Percentiles rank a stretch among this genome's conserved stretches.
phyloP scores from a whole-genome alignment of 2,113 vertebrate genomes.

The Boulengeromyrus knoepffleri region DNA sequence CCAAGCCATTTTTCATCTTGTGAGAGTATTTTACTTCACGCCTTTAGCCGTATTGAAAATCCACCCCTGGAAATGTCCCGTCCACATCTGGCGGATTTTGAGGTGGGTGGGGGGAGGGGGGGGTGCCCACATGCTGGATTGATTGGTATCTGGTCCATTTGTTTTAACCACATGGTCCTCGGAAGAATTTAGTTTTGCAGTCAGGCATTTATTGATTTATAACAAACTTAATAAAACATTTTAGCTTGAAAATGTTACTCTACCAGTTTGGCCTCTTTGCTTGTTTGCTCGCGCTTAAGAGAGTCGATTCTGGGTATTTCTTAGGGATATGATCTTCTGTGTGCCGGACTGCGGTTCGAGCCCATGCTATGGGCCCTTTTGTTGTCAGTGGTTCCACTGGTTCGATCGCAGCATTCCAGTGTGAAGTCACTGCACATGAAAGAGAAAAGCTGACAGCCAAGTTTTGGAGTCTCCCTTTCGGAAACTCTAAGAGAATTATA shows the following conservation, averaged over 20 bases:
- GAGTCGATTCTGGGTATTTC: neutral
- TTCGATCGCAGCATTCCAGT: neutral
- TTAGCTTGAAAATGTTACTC: neutral
- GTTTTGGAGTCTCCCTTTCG: neutral
- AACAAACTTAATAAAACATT: neutral
- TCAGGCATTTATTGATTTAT: neutral
- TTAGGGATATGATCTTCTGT: neutral
- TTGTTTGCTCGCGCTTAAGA: neutral
- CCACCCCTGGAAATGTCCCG: neutral
- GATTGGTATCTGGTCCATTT: neutral
- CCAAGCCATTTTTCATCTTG: neutral
- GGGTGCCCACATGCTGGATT: neutral
- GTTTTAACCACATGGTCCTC: neutral
- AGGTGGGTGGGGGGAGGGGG: too few species aligned
- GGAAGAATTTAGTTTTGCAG: neutral
- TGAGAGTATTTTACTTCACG: neutral
- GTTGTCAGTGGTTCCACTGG: neutral
- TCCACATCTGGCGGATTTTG: neutral
- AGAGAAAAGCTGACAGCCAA: neutral
- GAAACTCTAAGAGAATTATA: neutral
- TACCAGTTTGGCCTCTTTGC: neutral
- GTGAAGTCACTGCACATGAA: neutral
- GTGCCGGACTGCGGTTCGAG: neutral
- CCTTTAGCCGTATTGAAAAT: neutral
- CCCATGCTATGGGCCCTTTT: neutral